A percentile compares a stretch with the other conserved stretches of the same genome.
phyloP scores from a whole-genome alignment of 2,113 vertebrate genomes.

The Paramisgurnus dabryanus region DNA sequence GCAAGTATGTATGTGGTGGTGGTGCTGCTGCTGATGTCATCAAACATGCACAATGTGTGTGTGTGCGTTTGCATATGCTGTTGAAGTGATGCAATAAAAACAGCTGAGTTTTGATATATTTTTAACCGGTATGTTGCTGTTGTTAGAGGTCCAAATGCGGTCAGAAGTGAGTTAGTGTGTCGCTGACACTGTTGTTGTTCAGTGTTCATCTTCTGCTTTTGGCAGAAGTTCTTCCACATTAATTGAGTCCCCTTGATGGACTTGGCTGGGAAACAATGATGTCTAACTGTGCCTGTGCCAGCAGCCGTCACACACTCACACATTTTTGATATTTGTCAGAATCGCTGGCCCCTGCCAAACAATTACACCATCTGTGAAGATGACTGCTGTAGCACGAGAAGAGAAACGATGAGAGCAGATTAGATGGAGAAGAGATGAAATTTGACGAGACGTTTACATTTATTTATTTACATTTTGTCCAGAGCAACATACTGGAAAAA shows the following conservation, averaged over 20 bases:
- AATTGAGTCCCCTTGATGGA: slow-evolving; percentile 43
- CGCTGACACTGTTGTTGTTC: slow-evolving; percentile 19
- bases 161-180: slow-evolving; percentile 44
- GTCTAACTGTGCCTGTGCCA: slow-evolving; percentile 8
- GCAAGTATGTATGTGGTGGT: neutral
- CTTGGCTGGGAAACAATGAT: slow-evolving; percentile 21
- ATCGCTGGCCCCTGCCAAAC: slow-evolving; percentile 32
- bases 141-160: slow-evolving; percentile 26
- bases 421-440: neutral
- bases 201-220: slow-evolving; percentile 30
- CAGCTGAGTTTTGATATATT: slow-evolving; percentile 18
- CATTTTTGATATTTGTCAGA: slow-evolving; percentile 25
- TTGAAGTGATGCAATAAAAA: neutral
- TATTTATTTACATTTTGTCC: too few relatives aligned
- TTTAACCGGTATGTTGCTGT: neutral
- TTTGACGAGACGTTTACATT: neutral
- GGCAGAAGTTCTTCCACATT: slow-evolving; percentile 35
- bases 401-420: neutral
- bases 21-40: neutral
- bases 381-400: slow-evolving; percentile 3
- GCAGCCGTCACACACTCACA: slow-evolving; percentile 6
- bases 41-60: slow-evolving; percentile 29
- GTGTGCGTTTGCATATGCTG: slow-evolving; percentile 9
- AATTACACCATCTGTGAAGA: slow-evolving; percentile 53
- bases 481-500: too few relatives aligned